Evolutionary conservation across 2,888 invertebrate species (phyloP).

Genomic region (Tortricodes alternella): DNA sequence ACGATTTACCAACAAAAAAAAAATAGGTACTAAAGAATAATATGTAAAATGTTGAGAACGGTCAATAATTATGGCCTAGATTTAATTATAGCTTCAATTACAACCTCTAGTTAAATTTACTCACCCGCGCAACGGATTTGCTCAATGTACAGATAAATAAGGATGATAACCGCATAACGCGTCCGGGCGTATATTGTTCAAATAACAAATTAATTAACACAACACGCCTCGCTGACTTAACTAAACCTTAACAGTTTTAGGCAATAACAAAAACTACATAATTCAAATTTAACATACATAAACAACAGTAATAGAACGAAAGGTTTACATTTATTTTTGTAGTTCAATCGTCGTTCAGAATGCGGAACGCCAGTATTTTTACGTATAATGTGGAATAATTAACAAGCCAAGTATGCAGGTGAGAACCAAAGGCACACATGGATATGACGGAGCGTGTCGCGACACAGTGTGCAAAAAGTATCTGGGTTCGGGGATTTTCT

Average conservation of each 20-base stretch:
- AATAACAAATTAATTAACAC: constrained; percentile 18
- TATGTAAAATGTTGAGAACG: not conserved
- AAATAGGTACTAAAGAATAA: not conserved
- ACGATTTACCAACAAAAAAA: too few species aligned
- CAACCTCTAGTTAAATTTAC: constrained; percentile 25
- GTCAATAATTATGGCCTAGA: constrained; percentile 1
- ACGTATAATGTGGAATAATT: not conserved
- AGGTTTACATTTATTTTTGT: constrained; percentile 7
- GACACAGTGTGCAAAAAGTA: too few species aligned
- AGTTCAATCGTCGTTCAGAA: constrained; percentile 2
- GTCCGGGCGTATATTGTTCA: constrained; percentile 42
- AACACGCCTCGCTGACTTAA: constrained; percentile 7
- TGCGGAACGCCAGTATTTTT: not conserved
- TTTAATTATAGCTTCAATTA: constrained; percentile 15
- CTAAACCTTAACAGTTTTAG: constrained; percentile 9
- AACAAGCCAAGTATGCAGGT: not conserved
- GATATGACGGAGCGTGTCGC: constrained; percentile 41
- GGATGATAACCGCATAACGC: constrained; percentile 63
- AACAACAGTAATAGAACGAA: constrained; percentile 3
- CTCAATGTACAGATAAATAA: constrained; percentile 42
- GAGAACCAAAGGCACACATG: constrained; percentile 14
- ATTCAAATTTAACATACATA: constrained; percentile 12
- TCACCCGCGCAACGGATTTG: constrained; percentile 23
- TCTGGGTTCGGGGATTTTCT: too few species aligned
- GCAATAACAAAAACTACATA: constrained; percentile 12